Evolutionary conservation across 2,113 vertebrate species (phyloP), one percentile per base, ranked within the genome.

Genomic region (Carassius auratus): DNA sequence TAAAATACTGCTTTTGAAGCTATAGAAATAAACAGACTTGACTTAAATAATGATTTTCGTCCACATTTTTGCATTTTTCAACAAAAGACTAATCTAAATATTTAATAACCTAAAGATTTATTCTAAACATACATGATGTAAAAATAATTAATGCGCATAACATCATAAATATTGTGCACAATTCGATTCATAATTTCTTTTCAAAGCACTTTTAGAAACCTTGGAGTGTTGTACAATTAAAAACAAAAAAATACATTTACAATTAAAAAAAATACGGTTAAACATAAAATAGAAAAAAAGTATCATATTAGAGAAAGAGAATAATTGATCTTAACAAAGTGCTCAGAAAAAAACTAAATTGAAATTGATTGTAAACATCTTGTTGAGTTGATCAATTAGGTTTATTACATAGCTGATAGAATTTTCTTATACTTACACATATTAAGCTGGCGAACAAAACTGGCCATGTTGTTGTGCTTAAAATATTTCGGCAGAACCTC

Each of bases 391-490:
- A 26, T 26, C 26, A 17, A 19, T 77, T 12, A 52, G 30, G 74
- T 76, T 42, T 8, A 42, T 42, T 42, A 6, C 38, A 8, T 42
- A 42, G 7, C 38, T 42, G 38, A 19, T 5, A 55, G 17, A 33
- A 10, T 79, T 36, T 6, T 3, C 12, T 4, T 36, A 2, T 85
- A 96, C 97, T 97, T 88, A 98, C 97, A 99, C 97, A 98, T 99
- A 86, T 99, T 99, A 89, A 99, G 97, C 91, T 99, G 97, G n/a
- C 97, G 91, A 2, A 98, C 96, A 10, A 98, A 99, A 91, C 97
- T 98, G 85, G 97, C 97, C 97, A 99, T 99, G 94, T 99, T 98
- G 93, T 96, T 99, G 91, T 99, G 97, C 88, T 99, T 99, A 93
- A 99, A 99, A 92, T 97, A 98, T 89, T 99, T 98, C 4, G 97